Evolutionary conservation across 1,140 invertebrate species (phyloP).

Genomic region (Ceratosolen solmsi): DNA sequence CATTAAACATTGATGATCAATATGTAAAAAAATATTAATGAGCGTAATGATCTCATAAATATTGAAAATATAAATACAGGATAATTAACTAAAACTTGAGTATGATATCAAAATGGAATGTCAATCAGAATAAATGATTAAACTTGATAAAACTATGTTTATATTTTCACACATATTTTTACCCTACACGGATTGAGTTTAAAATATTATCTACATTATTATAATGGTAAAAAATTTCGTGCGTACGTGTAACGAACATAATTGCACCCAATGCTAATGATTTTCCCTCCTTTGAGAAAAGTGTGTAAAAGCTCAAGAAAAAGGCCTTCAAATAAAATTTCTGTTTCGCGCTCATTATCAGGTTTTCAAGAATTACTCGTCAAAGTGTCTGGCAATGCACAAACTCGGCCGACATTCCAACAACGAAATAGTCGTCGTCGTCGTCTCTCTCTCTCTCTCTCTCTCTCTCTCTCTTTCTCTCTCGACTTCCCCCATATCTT

Average conservation of each 20-base stretch:
- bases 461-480: not conserved
- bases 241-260: too few relatives aligned
- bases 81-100: not conserved
- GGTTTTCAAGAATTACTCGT: conserved; percentile 35
- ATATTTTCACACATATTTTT: not conserved
- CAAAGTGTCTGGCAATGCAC: not conserved
- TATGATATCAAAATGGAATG: not conserved
- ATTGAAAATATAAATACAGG: too few relatives aligned
- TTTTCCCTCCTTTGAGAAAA: not conserved
- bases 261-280: too few relatives aligned
- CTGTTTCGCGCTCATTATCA: conserved; percentile 25
- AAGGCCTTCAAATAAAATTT: not conserved
- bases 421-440: not conserved
- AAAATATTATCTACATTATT: not conserved
- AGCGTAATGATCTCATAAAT: too few relatives aligned
- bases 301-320: not conserved
- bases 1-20: too few relatives aligned
- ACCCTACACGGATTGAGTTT: not conserved
- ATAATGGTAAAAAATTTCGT: not conserved
- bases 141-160: not conserved
- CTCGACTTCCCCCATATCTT: too few relatives aligned
- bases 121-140: not conserved
- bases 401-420: conserved; percentile 13
- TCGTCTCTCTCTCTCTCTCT: not conserved
- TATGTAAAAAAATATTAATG: too few relatives aligned